Conservation (phyloP, 35 echinoderm and acorn worm species). For the Apostichopus japonicus region DNA sequence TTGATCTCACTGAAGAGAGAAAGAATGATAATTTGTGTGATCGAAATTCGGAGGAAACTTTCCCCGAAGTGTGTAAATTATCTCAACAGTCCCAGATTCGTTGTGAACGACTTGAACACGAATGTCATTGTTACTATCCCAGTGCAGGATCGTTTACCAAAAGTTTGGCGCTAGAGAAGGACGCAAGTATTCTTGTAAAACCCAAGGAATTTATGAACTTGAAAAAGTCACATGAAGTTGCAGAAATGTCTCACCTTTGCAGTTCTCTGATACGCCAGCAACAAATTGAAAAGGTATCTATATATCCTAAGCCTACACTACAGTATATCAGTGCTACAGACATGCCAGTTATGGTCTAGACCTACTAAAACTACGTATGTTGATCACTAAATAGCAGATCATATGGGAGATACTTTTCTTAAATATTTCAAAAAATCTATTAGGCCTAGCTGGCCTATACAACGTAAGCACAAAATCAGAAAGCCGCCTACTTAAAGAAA, state of each 20-base stretch:
- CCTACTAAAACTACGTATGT: not conserved
- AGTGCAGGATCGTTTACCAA: not conserved
- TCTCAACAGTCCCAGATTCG: not conserved
- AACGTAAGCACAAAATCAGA: no score
- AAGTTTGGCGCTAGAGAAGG: not conserved
- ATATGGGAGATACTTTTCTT: no score
- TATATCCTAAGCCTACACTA: not conserved
- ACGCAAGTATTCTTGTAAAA: slow-evolving; percentile 14
- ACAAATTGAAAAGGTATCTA: slow-evolving; percentile 65
- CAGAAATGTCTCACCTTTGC: slow-evolving; percentile 62
- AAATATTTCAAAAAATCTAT: not conserved
- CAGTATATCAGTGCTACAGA: not conserved
- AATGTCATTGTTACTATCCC: not conserved
- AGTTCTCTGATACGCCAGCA: not conserved
- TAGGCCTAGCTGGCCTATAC: not conserved
- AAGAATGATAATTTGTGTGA: not conserved
- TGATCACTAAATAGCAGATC: not conserved
- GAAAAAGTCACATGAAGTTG: slow-evolving; percentile 89
- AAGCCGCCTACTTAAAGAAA: no score
- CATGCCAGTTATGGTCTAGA: not conserved
- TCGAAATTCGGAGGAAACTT: not conserved
- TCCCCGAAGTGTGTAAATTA: not conserved
- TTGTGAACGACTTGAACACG: slow-evolving; percentile 12
- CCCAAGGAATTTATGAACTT: slow-evolving; percentile 71
- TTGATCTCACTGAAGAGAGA: not conserved